These are phyloP conservation scores for Buathra laborator DNA, from an alignment of 2,888 invertebrate genomes.

Conservation along the genomic window DNA sequence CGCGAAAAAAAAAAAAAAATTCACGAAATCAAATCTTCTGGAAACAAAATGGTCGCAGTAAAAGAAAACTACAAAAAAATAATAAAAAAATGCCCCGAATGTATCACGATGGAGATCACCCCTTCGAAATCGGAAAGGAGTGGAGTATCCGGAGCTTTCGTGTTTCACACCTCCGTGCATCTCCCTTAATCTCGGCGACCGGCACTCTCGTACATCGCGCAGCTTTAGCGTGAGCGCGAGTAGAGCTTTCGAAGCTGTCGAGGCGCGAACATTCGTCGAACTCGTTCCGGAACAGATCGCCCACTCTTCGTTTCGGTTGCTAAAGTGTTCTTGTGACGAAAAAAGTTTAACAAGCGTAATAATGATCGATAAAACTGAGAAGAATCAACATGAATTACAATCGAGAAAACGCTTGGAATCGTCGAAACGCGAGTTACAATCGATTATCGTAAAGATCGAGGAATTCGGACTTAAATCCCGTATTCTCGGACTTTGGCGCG, in stretches of 20 bases:
- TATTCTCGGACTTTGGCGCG: constrained; percentile 67
- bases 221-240: constrained; percentile 66
- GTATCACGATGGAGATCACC: constrained; percentile 17
- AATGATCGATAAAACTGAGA: constrained; percentile 74
- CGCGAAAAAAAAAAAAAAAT: background rate
- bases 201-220: constrained; percentile 67
- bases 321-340: constrained; percentile 49
- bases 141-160: constrained; percentile 68
- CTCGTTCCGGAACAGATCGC: constrained; percentile 20
- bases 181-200: constrained; percentile 69
- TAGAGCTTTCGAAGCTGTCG: constrained; percentile 55
- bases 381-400: constrained; percentile 39
- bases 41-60: background rate
- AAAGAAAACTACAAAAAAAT: background rate
- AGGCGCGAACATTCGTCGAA: constrained; percentile 59
- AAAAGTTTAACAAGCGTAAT: constrained; percentile 44
- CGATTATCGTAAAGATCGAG: constrained; percentile 74
- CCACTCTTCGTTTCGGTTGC: background rate
- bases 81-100: constrained; percentile 35
- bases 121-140: constrained; percentile 22
- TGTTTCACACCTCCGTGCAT: constrained; percentile 79
- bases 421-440: constrained; percentile 75
- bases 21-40: background rate
- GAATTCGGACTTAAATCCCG: constrained; percentile 62
- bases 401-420: constrained; percentile 71